Evolutionary conservation across 2,797 vertebrate species (phyloP), one percentile per base, ranked within the genome.

Genomic region (Acanthiza pusilla): DNA sequence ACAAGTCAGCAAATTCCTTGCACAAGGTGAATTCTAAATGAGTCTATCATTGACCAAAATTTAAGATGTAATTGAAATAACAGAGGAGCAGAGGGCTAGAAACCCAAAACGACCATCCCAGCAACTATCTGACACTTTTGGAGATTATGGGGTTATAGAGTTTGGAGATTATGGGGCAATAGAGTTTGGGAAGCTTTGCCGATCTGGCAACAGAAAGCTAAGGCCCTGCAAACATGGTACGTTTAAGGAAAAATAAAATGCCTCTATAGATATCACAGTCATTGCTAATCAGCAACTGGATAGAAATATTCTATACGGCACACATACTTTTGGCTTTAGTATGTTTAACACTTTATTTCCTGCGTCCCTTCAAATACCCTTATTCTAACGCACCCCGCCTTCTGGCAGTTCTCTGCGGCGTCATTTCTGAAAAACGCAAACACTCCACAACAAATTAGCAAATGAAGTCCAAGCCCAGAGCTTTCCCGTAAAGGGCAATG

Each of bases 141-240:
- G 48, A 60, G 18, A 40, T 32, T 16, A 5, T 0, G 2, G 5
- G 38, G 23, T 2, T 71, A 32, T 3, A 60, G 13, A 63, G 11
- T 29, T 43, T 51, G 36, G 55, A 60, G 18, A 40, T 32, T 16
- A 5, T 0, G 2, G 5, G 38, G 23, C 2, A 74, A 32, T 3
- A 63, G 13, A 63, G 12, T 29, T 43, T 51, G 36, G 55, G 22
- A 70, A 62, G 14, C 30, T 94, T 45, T 63, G 26, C 42, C 36
- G 13, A 11, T 9, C 19, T 18, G 19, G 16, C 30, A 76, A 50
- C 0, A 79, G 43, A 76, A 80, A 71, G 42, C 36, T n/a, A n/a
- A 36, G 23, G 23, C 14, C 29, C 29, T 32, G 14, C 13, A 57
- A 94, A 61, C 5, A 38, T 0, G 0, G 26, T 5, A 17, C 6